phyloP scores from a whole-genome alignment of 1,140 invertebrate species.

The Drosophila burlai region DNA sequence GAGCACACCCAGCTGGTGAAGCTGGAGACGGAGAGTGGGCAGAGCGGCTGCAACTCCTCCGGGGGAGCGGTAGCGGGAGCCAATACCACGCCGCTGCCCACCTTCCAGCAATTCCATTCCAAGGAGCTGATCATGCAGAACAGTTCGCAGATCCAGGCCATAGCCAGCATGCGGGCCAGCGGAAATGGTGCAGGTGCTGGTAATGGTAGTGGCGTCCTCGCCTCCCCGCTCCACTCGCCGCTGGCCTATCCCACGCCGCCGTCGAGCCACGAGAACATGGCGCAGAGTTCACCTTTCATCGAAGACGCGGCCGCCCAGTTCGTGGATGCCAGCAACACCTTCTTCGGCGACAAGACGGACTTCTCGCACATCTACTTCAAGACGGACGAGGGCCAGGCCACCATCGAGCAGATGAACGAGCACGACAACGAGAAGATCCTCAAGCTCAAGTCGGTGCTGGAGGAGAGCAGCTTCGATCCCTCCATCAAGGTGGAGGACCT shows the following conservation, averaged over 20 bases:
- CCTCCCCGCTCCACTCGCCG: constrained; percentile 89
- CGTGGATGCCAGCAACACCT: constrained; percentile 73
- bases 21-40: constrained; percentile 52
- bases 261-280: constrained; percentile 91
- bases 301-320: constrained; percentile 82
- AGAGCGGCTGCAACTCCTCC: constrained; percentile 1
- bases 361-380: constrained; percentile 79
- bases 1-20: constrained; percentile 66
- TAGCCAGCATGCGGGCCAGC: constrained; percentile 81
- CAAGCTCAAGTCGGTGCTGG: constrained; percentile 85
- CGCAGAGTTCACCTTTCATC: constrained; percentile 84
- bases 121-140: constrained; percentile 85
- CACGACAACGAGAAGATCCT: constrained; percentile 86
- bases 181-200: not conserved
- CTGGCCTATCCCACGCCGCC: constrained; percentile 93
- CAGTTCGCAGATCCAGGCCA: constrained; percentile 84
- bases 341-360: constrained; percentile 79
- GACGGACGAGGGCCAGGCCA: constrained; percentile 56
- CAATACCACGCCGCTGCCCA: constrained; percentile 90
- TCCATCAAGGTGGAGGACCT: constrained; percentile 81
- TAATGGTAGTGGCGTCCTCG: constrained; percentile 85
- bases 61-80: constrained; percentile 34
- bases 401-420: constrained; percentile 66
- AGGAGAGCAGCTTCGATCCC: constrained; percentile 77
- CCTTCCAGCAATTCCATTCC: constrained; percentile 91